phyloP scores from a whole-genome alignment of 2,888 invertebrate species.

The Ectemnius continuus region DNA sequence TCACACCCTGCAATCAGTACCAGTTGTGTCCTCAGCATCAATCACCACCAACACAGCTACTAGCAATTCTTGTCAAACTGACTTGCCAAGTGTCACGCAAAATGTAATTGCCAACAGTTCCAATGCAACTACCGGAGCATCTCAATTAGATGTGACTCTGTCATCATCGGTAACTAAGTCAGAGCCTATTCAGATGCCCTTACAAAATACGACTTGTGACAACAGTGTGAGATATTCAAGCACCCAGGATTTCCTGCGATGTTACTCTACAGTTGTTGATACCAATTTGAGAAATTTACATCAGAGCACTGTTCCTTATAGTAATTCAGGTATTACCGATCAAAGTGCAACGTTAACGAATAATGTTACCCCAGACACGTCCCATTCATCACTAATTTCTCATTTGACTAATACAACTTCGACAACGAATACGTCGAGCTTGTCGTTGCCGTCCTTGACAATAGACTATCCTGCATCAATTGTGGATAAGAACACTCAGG shows the following conservation, averaged over 20 bases:
- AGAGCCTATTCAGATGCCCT: conserved; percentile 29
- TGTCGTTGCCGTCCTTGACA: conserved; percentile 47
- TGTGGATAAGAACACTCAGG: conserved; percentile 56
- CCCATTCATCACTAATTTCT: conserved; percentile 41
- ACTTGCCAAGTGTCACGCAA: conserved; percentile 25
- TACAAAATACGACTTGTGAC: conserved; percentile 54
- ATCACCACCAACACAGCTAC: conserved; percentile 27
- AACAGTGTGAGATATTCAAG: conserved; percentile 56
- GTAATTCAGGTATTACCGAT: conserved; percentile 28
- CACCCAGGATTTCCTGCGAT: conserved; percentile 64
- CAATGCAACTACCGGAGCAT: conserved; percentile 15
- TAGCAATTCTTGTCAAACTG: conserved; percentile 26
- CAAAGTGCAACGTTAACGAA: conserved; percentile 13
- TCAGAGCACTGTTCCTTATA: conserved; percentile 45
- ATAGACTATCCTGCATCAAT: conserved; percentile 56
- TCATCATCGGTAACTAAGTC: conserved; percentile 31
- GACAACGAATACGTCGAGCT: conserved; percentile 44
- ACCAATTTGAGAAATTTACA: conserved; percentile 31
- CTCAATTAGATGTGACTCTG: conserved; percentile 26
- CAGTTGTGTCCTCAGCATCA: conserved; percentile 26
- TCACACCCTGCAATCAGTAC: conserved; percentile 38
- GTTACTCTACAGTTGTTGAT: conserved; percentile 56
- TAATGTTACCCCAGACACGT: conserved; percentile 13
- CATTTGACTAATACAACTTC: conserved; percentile 41
- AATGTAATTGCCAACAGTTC: conserved; percentile 19